Percentiles rank a stretch among this genome's conserved stretches.
Evolutionary conservation across 2,113 vertebrate genomes (phyloP).

Genomic region (Syngnathus floridae): DNA sequence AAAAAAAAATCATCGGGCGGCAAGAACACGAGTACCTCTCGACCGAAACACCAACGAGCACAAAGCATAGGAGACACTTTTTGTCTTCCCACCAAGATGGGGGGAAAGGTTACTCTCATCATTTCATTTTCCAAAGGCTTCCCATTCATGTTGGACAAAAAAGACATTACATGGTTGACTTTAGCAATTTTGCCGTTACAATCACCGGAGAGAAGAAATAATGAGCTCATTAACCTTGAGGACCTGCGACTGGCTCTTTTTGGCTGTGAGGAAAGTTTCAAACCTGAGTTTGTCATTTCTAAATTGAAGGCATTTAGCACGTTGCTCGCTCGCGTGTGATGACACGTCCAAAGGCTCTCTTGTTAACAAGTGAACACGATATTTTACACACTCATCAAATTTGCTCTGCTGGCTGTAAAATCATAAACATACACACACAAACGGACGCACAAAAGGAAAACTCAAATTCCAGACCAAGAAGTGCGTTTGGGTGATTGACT

Average conservation of each 20-base stretch:
- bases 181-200: background rate
- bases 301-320: background rate
- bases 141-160: background rate
- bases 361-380: too few species aligned
- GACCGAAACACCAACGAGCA: background rate
- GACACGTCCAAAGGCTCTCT: too few species aligned
- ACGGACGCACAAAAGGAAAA: background rate
- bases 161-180: background rate
- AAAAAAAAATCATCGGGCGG: background rate
- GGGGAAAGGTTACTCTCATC: background rate
- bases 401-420: background rate
- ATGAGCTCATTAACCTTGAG: conserved; percentile 18
- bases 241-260: background rate
- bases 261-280: background rate
- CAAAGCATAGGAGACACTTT: background rate
- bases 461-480: background rate
- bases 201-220: conserved; percentile 40
- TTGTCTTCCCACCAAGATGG: background rate
- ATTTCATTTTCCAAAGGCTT: background rate
- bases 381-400: background rate
- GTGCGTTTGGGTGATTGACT: background rate
- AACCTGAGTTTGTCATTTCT: background rate
- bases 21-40: background rate
- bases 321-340: too few species aligned
- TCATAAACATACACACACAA: too few species aligned